A percentile compares a stretch with the other conserved stretches of the same genome.
Conservation (phyloP, 1,140 invertebrate genomes). For the silkworm (Bombyx mori) region ASM3026992v2 NC_085116.1:17006501-17007000, state of each 20-base stretch:
- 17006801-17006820: constrained; percentile 25
- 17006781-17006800: constrained; percentile 23
- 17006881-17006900: constrained; percentile 49
- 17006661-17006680: constrained; percentile 57
- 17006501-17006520: constrained; percentile 11
- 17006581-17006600: constrained; percentile 39
- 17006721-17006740: constrained; percentile 16
- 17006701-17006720: constrained; percentile 27
- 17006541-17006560: constrained; percentile 17
- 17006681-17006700: constrained; percentile 30
- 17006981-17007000: constrained; percentile 22
- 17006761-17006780: constrained; percentile 15
- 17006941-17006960: constrained; percentile 20
- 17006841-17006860: constrained; percentile 38
- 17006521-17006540: constrained; percentile 19
- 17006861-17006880: constrained; percentile 47
- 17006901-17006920: constrained; percentile 40
- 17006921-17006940: constrained; percentile 40
- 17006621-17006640: constrained; percentile 52
- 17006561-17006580: constrained; percentile 22
- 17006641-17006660: constrained; percentile 54
- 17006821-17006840: constrained; percentile 22
- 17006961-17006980: constrained; percentile 12
- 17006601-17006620: constrained; percentile 36
- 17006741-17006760: constrained; percentile 13